Conservation (phyloP, 2,113 vertebrate species). For the Triplophysa rosa region DNA sequence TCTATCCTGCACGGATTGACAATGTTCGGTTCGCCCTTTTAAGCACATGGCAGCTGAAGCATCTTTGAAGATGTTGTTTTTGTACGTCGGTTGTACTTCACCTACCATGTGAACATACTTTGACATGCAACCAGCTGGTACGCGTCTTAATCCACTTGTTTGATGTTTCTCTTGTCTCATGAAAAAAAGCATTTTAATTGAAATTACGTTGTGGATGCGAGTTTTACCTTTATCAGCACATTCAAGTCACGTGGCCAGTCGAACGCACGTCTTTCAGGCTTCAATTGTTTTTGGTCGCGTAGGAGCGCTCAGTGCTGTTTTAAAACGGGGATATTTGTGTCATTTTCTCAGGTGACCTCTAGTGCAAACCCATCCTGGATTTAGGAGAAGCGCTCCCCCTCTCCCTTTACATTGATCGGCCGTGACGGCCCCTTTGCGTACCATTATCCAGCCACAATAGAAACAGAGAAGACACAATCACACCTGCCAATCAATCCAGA, state of each 20-base stretch:
- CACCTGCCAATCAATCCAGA: constrained; percentile 36
- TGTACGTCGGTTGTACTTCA: constrained; percentile 34
- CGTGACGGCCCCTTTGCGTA: constrained; percentile 30
- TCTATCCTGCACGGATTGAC: constrained; percentile 35
- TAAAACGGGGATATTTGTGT: neutral
- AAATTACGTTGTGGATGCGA: constrained; percentile 8
- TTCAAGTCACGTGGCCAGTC: neutral
- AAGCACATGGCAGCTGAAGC: constrained; percentile 37
- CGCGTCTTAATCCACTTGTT: constrained; percentile 27
- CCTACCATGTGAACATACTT: constrained; percentile 36
- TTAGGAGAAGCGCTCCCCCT: constrained; percentile 1
- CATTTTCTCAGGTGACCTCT: constrained; percentile 28
- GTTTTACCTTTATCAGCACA: constrained; percentile 30
- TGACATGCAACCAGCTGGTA: constrained; percentile 41
- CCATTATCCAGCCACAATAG: constrained; percentile 41
- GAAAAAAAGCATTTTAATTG: constrained; percentile 41
- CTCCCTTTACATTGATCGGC: constrained; percentile 25
- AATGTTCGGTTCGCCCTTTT: constrained; percentile 37
- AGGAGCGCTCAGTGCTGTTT: neutral
- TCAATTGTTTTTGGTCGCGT: neutral
- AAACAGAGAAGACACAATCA: constrained; percentile 37
- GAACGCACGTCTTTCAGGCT: neutral
- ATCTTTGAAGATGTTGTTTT: constrained; percentile 33
- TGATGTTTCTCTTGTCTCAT: constrained; percentile 29
- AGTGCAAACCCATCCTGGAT: constrained; percentile 12